phyloP scores from a whole-genome alignment of 2,113 vertebrate genomes.

The Mixornis gularis region DNA sequence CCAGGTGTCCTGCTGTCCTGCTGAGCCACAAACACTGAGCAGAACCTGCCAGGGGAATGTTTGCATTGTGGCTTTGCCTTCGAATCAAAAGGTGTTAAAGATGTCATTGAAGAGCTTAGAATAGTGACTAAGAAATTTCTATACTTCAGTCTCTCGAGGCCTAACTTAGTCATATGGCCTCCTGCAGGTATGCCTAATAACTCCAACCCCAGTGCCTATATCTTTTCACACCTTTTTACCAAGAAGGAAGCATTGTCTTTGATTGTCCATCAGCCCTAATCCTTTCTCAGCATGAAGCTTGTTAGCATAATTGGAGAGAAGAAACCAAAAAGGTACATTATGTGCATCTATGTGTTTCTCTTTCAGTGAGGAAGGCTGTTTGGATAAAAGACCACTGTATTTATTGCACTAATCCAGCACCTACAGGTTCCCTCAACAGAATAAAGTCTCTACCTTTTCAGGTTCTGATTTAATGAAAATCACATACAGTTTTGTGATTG shows the following conservation, averaged over 20 bases:
- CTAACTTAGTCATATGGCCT: slow-evolving; percentile 66
- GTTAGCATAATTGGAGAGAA: slow-evolving; percentile 82
- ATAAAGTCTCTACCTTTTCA: slow-evolving; percentile 44
- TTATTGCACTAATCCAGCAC: slow-evolving; percentile 59
- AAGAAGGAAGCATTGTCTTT: slow-evolving; percentile 76
- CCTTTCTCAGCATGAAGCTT: slow-evolving; percentile 76
- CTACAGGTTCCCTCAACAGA: slow-evolving; percentile 33
- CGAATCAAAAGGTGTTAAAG: slow-evolving; percentile 65
- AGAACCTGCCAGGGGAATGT: slow-evolving; percentile 74
- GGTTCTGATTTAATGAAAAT: slow-evolving; percentile 49
- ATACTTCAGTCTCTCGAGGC: slow-evolving; percentile 43
- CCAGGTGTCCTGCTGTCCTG: slow-evolving; percentile 74
- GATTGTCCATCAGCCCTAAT: slow-evolving; percentile 82
- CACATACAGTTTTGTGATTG: not conserved
- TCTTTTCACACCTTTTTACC: slow-evolving; percentile 76
- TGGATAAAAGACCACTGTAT: slow-evolving; percentile 67
- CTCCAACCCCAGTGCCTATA: slow-evolving; percentile 55
- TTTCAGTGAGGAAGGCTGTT: slow-evolving; percentile 50
- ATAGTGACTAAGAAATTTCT: slow-evolving; percentile 71
- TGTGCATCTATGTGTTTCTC: slow-evolving; percentile 54
- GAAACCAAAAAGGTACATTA: slow-evolving; percentile 71
- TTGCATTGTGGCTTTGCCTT: slow-evolving; percentile 59
- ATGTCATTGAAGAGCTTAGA: slow-evolving; percentile 66
- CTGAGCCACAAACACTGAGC: slow-evolving; percentile 81
- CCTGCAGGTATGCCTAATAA: slow-evolving; percentile 75